Base-by-base conservation (phyloP, 1,140 invertebrate species). In the Rhagoletis zephyria region DNA sequence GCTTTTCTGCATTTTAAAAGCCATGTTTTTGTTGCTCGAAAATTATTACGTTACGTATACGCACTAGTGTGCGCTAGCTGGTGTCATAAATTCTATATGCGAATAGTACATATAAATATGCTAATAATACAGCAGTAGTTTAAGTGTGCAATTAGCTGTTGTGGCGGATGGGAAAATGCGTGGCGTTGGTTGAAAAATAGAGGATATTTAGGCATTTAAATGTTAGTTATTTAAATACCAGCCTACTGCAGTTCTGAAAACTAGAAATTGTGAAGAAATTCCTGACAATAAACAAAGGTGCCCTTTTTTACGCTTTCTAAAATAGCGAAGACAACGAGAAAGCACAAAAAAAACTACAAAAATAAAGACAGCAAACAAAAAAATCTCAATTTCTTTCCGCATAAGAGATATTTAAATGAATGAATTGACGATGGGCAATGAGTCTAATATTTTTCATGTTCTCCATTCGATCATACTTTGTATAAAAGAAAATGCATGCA, bases 61-160 rank as follows among this genome's bases (percentile, higher is more conserved):
- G 74, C 74, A 81, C 19, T 81, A 19, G 74, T 56, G 74, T n/a
- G 42, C 74, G 74, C 4, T n/a, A 14, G 4, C 74, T 19, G n/a
- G 74, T 81, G 74, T 81, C 74, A 81, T 81, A 81, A 81, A 81
- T 81, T 81, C 51, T 30, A 30, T 10, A 12, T 19, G n/a, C 16
- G 0, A 59, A 81, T 81, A 7, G 2, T 30, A 0, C 12, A 56
- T 59, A 81, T 30, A 81, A 30, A 7, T 3, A 4, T 30, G n/a
- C 48, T 56, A 81, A 81, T 81, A 81, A 81, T 19, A 81, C 74
- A 16, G 12, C 19, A 56, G 19, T 51, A 19, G n/a, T 19, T 81
- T 81, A 81, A 56, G 48, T 81, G 74, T 12, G 14, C 74, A 81
- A 81, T 81, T 81, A 81, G 51, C 30, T 81, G 67, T 0, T 67